Percentiles rank a stretch among this genome's conserved stretches.
Conservation (phyloP, 2,113 vertebrate species). For the Ellobius talpinus region DNA sequence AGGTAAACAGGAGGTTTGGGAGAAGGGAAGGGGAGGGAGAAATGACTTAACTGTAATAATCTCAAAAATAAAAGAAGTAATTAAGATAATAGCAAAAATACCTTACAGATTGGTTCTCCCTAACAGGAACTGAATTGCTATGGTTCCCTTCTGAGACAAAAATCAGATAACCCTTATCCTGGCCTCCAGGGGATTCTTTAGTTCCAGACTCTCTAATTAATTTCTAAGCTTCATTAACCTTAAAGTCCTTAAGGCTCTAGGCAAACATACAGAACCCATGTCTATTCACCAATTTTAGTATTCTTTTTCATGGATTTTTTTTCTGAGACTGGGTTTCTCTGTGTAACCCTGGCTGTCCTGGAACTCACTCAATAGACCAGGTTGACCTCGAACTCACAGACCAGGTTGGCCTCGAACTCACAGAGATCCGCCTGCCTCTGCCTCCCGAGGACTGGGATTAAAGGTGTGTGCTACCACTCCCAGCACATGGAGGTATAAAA, state of each 20-base stretch:
- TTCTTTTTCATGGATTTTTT: conserved; percentile 20
- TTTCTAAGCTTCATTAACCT: conserved; percentile 74
- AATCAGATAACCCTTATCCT: conserved; percentile 75
- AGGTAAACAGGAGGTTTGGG: not conserved
- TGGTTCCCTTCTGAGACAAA: conserved; percentile 12
- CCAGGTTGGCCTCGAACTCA: no score
- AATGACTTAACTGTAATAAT: not conserved
- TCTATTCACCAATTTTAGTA: conserved; percentile 53
- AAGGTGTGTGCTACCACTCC: no score
- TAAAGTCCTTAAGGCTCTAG: conserved; percentile 55
- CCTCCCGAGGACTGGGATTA: no score
- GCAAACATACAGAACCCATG: conserved; percentile 27
- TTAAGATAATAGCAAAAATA: not conserved
- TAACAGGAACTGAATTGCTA: conserved; percentile 58
- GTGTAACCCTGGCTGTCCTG: no score
- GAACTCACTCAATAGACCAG: no score
- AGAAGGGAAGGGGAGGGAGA: not conserved
- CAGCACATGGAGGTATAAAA: no score
- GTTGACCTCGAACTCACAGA: no score
- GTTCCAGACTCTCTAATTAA: conserved; percentile 78
- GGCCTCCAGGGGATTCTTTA: conserved; percentile 64
- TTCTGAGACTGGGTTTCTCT: no score
- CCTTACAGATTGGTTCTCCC: conserved; percentile 53
- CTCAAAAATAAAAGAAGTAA: not conserved
- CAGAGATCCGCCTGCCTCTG: no score